Percentiles rank a stretch among this genome's conserved stretches.
phyloP scores from a whole-genome alignment of 1,140 invertebrate species.

The Fopius arisanus region DNA sequence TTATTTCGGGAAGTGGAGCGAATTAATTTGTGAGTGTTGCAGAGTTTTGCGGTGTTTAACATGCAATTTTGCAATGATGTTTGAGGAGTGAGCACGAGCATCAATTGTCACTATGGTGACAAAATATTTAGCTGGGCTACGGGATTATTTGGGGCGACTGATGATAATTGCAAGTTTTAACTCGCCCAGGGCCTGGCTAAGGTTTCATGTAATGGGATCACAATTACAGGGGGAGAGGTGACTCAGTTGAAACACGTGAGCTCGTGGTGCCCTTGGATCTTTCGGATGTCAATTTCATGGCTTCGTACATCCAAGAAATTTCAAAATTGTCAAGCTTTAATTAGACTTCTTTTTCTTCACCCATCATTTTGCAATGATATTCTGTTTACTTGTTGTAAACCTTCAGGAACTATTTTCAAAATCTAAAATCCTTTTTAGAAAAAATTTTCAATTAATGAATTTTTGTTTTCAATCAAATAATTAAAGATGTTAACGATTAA shows the following conservation, averaged over 20 bases:
- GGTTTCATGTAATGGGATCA: background rate
- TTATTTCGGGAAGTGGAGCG: background rate
- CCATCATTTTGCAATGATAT: too few relatives aligned
- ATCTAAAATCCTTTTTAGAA: too few relatives aligned
- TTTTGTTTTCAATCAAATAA: too few relatives aligned
- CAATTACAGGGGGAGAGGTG: background rate
- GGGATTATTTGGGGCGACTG: background rate
- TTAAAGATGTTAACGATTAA: too few relatives aligned
- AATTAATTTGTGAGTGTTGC: background rate
- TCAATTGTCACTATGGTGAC: background rate
- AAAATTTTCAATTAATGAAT: too few relatives aligned
- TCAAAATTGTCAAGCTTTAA: background rate
- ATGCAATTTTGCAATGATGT: slow-evolving; percentile 9
- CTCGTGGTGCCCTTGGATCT: background rate
- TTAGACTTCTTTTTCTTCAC: too few relatives aligned
- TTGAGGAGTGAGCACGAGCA: background rate
- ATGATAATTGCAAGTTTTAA: background rate
- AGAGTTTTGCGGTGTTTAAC: background rate
- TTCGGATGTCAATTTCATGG: background rate
- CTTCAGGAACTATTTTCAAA: too few relatives aligned
- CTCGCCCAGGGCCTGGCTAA: background rate
- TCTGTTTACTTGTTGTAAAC: too few relatives aligned
- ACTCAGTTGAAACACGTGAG: background rate
- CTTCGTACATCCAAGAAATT: background rate
- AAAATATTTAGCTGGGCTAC: background rate